phyloP scores from a whole-genome alignment of 1,140 invertebrate genomes.

The Drosophila simulans region DNA sequence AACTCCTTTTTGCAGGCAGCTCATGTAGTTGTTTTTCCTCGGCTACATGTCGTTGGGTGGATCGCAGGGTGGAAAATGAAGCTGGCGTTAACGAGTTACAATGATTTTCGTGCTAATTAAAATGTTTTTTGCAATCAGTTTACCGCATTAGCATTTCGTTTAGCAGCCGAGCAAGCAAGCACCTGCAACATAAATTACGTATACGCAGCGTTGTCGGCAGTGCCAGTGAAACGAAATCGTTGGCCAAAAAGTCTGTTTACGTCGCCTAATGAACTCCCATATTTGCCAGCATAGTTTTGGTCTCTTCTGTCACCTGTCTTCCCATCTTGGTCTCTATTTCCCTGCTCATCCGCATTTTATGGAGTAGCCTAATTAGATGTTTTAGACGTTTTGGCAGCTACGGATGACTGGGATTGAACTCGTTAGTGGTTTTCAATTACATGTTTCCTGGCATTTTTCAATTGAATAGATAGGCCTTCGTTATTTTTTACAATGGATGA shows the following conservation, averaged over 20 bases:
- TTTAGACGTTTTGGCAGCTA: conserved; percentile 58
- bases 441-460: neutral
- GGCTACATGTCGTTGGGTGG: conserved; percentile 38
- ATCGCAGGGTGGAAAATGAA: conserved; percentile 6
- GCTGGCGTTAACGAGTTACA: conserved; percentile 76
- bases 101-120: conserved; percentile 83
- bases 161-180: conserved; percentile 75
- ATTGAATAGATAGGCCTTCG: neutral
- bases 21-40: conserved; percentile 34
- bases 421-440: conserved; percentile 63
- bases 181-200: conserved; percentile 79
- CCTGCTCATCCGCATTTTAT: conserved; percentile 24
- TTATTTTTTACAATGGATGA: neutral
- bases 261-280: conserved; percentile 69
- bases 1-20: conserved; percentile 26
- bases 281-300: conserved; percentile 19
- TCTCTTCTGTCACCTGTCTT: conserved; percentile 30
- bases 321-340: neutral
- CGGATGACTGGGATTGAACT: conserved; percentile 46
- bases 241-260: conserved; percentile 62
- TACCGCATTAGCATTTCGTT: conserved; percentile 82
- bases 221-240: conserved; percentile 46
- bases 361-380: conserved; percentile 68
- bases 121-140: conserved; percentile 83
- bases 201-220: conserved; percentile 61